Evolutionary conservation across 2,888 invertebrate genomes (phyloP).

Genomic region (Asteroscopus sphinx): DNA sequence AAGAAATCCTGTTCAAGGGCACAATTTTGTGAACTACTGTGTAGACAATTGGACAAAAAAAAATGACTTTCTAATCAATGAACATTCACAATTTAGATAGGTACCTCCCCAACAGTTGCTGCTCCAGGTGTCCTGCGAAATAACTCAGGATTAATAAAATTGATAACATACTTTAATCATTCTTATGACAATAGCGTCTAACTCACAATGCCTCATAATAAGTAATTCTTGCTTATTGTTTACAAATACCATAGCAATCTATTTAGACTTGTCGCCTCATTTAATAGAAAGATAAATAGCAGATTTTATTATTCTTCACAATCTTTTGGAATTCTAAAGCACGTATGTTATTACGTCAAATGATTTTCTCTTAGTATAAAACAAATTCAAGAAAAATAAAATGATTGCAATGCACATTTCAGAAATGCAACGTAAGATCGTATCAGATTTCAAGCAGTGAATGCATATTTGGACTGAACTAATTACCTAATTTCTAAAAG

Average conservation of each 20-base stretch:
- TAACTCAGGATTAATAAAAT: neutral
- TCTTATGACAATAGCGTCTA: constrained; percentile 1
- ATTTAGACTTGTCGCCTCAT: neutral
- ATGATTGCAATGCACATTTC: constrained; percentile 19
- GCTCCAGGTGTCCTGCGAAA: neutral
- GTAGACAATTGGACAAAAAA: constrained; percentile 7
- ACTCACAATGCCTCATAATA: constrained; percentile 13
- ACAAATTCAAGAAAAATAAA: neutral
- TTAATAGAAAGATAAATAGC: neutral
- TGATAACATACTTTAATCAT: neutral
- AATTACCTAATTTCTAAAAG: constrained; percentile 52
- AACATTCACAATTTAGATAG: neutral
- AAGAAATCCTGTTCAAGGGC: constrained; percentile 49
- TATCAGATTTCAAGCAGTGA: constrained; percentile 32
- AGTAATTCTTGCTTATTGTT: constrained; percentile 28
- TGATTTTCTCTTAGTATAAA: neutral
- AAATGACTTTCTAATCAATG: constrained; percentile 23
- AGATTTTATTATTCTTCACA: neutral
- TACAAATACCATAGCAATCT: constrained; percentile 10
- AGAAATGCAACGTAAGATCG: constrained; percentile 21
- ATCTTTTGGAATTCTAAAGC: too few relatives aligned
- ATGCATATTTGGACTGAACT: constrained; percentile 44
- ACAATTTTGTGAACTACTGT: constrained; percentile 18
- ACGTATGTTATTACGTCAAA: too few relatives aligned
- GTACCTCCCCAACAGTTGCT: too few relatives aligned